phyloP scores from a whole-genome alignment of 2,113 vertebrate genomes.

The Nansenia antarctica region DNA sequence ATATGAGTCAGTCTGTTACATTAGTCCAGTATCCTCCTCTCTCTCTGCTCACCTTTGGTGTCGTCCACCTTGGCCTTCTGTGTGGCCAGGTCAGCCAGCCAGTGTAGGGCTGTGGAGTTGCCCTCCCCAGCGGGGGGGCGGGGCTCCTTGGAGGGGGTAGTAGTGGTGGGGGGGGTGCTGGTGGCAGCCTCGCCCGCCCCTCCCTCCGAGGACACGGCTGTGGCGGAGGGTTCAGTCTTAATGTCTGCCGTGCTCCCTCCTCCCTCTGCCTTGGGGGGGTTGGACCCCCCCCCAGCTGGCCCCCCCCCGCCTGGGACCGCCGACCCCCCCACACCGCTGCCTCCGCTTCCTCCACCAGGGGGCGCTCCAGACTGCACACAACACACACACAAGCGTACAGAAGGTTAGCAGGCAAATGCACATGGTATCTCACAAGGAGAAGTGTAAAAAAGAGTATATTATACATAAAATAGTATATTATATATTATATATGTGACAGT shows the following conservation, averaged over 20 bases:
- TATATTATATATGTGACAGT: too few relatives aligned
- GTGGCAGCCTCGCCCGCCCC: conserved; percentile 47
- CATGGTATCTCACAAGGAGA: too few relatives aligned
- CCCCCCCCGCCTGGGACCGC: conserved; percentile 32
- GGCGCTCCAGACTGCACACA: conserved; percentile 30
- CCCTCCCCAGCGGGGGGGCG: conserved; percentile 81
- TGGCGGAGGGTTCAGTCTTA: conserved; percentile 65
- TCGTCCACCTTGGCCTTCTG: conserved; percentile 95
- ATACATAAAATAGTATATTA: too few relatives aligned
- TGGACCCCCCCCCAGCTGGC: neutral
- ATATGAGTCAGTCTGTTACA: too few relatives aligned
- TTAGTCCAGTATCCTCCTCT: neutral
- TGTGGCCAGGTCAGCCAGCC: conserved; percentile 95
- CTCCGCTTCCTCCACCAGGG: conserved; percentile 38
- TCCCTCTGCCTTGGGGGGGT: conserved; percentile 62
- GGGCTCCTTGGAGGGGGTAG: conserved; percentile 75
- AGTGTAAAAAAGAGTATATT: too few relatives aligned
- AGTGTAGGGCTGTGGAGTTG: conserved; percentile 92
- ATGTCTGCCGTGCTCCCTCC: conserved; percentile 53
- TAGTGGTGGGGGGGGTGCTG: conserved; percentile 46
- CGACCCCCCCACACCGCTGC: conserved; percentile 33
- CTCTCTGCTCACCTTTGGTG: conserved; percentile 84
- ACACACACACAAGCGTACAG: too few relatives aligned
- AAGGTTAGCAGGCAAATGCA: too few relatives aligned
- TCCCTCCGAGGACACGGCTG: conserved; percentile 57